Conservation (phyloP, 2,113 vertebrate genomes). For the Columba livia region DNA sequence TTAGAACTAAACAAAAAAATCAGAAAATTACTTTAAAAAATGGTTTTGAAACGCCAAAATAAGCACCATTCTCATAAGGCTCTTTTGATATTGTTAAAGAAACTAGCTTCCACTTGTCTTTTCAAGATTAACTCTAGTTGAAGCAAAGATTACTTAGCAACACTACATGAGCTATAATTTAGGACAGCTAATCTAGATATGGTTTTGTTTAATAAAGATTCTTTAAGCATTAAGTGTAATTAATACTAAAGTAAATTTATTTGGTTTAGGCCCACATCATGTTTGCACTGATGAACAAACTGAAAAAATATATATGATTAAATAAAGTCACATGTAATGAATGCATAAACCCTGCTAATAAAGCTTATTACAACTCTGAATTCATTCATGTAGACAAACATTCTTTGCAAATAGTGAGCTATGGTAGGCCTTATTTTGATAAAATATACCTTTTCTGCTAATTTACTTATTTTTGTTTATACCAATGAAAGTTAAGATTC, state of each 20-base stretch:
- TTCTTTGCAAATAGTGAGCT: background rate
- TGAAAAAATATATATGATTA: background rate
- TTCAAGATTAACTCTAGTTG: background rate
- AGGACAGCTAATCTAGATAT: background rate
- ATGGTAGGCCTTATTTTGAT: background rate
- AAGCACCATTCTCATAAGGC: background rate
- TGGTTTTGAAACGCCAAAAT: background rate
- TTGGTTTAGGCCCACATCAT: background rate
- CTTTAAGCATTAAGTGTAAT: background rate
- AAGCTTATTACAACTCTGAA: background rate
- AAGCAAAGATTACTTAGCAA: background rate
- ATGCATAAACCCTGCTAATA: background rate
- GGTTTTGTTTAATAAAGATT: background rate
- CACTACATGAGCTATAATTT: background rate
- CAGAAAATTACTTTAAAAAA: background rate
- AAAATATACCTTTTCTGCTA: background rate
- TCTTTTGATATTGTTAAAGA: background rate
- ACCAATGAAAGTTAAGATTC: background rate
- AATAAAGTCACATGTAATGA: background rate
- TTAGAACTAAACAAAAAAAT: background rate
- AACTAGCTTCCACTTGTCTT: background rate
- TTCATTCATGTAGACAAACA: background rate
- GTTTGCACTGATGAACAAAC: background rate
- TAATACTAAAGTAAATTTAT: background rate
- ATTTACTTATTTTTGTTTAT: background rate